A percentile compares a stretch with the other conserved stretches of the same genome.
These are phyloP conservation scores for Lagorchestes hirsutus DNA, from an alignment of 2,797 vertebrate genomes.

Conservation along the genomic window DNA sequence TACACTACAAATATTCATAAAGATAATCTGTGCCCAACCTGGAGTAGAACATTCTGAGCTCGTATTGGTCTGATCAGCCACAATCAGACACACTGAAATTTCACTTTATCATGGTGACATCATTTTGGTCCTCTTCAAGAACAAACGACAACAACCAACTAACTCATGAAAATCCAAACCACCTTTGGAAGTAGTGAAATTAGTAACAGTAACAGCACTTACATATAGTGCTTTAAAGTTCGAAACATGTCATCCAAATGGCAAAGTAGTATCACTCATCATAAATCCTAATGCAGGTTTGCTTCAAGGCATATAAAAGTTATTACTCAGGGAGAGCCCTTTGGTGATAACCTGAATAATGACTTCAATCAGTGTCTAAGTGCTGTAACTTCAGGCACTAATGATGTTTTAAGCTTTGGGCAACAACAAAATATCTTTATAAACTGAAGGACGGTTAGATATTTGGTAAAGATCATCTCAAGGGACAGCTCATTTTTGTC, in stretches of 20 bases:
- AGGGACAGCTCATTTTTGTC: background rate
- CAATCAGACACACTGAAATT: too few relatives aligned
- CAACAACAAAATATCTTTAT: background rate
- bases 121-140: too few relatives aligned
- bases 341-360: background rate
- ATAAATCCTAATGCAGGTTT: background rate
- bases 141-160: background rate
- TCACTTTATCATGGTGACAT: too few relatives aligned
- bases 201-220: background rate
- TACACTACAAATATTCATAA: too few relatives aligned
- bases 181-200: constrained; percentile 24
- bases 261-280: background rate
- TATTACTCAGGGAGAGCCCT: background rate
- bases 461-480: background rate
- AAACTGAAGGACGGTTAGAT: background rate
- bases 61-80: too few relatives aligned
- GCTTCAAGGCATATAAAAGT: background rate
- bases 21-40: too few relatives aligned
- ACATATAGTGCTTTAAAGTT: background rate
- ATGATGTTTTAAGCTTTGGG: background rate
- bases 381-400: background rate
- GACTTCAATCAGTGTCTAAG: background rate
- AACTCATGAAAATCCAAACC: background rate
- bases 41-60: too few relatives aligned
- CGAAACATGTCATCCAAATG: background rate